Evolutionary conservation across 1,140 invertebrate species (phyloP), one percentile per base, ranked within the genome.

Genomic region (Parasteatoda tepidariorum): DNA sequence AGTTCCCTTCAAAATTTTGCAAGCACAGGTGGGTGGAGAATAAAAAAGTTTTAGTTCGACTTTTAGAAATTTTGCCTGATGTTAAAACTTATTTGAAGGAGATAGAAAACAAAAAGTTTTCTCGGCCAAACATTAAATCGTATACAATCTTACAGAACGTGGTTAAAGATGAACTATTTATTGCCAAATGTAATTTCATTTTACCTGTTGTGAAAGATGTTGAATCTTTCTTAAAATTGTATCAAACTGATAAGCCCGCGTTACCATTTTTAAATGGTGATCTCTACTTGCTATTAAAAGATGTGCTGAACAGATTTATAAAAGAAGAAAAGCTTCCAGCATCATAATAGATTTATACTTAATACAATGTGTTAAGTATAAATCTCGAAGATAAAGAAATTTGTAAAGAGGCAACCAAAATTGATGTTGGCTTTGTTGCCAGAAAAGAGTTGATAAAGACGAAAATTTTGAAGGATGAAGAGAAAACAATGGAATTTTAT

Each of bases 221-320:
- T n/a, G n/a, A n/a, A n/a, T n/a, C n/a, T n/a, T n/a, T n/a, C n/a
- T n/a, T n/a, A n/a, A n/a, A n/a, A n/a, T n/a, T n/a, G n/a, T n/a
- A n/a, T n/a, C n/a, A n/a, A n/a, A n/a, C n/a, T n/a, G n/a, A n/a
- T n/a, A n/a, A 54, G 22, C 68, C 68, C 11, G 48, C 48, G 68
- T 13, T 71, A 54, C 68, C 68, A 41, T 71, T 71, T 54, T 31
- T 71, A 54, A 31, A 22, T 26, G 41, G 34, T 54, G 68, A 71
- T 54, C 28, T 71, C 24, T 9, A n/a, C 4, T n/a, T 15, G 9
- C 18, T 71, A 2, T 4, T 71, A 26, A 71, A 71, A 28, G 68
- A 54, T 6, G n/a, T 71, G 18, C 13, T 71, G 41, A 41, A 28
- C 15, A 22, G 68, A 48, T 71, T 71, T 54, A 48, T 71, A 11